These are phyloP conservation scores for Pteromalus puparum DNA, from an alignment of 1,140 invertebrate species.

Conservation along the genomic window DNA sequence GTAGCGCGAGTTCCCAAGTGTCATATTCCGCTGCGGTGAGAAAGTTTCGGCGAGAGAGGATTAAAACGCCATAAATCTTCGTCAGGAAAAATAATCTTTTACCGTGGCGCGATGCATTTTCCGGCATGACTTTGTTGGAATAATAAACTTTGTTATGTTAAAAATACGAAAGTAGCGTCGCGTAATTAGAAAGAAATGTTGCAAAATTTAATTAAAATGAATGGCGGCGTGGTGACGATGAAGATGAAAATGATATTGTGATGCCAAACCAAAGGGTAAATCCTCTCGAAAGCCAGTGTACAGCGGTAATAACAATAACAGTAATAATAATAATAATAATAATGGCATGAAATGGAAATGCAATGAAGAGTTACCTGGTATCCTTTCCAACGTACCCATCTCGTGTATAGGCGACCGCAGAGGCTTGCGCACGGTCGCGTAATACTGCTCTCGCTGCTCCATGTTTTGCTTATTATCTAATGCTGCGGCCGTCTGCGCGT, in stretches of 20 bases:
- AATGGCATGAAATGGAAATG: slow-evolving; percentile 32
- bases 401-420: slow-evolving; percentile 74
- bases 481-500: slow-evolving; percentile 73
- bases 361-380: slow-evolving; percentile 71
- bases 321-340: slow-evolving; percentile 25
- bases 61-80: neutral
- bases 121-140: neutral
- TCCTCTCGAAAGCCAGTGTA: neutral
- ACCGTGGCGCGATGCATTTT: neutral
- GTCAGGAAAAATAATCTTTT: neutral
- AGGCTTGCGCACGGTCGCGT: slow-evolving; percentile 76
- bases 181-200: neutral
- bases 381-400: slow-evolving; percentile 74
- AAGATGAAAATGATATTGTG: neutral
- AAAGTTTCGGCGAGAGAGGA: neutral
- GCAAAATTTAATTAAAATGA: too few species aligned
- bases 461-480: slow-evolving; percentile 78
- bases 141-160: neutral
- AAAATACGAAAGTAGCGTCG: neutral
- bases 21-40: neutral
- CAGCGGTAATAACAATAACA: neutral
- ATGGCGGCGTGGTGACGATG: neutral
- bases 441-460: slow-evolving; percentile 77
- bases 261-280: slow-evolving; percentile 17
- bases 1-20: neutral